Percentiles rank a stretch among this genome's conserved stretches.
Evolutionary conservation across 2,797 vertebrate species (phyloP).

Genomic region (Aphelocoma californica): DNA sequence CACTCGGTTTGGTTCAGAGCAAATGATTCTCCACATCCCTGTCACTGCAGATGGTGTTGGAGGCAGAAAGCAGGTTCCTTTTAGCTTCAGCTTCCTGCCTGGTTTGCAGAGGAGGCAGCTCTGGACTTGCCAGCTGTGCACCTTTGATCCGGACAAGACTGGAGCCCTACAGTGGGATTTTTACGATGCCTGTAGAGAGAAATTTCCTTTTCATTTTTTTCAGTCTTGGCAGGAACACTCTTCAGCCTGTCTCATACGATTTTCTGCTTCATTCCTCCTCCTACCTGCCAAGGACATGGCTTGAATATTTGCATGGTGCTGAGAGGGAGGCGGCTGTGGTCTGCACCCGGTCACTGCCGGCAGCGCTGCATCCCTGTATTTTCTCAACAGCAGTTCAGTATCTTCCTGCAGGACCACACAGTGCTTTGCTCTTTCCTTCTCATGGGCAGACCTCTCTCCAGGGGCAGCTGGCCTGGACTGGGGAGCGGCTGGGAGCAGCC

Average conservation of each 20-base stretch:
- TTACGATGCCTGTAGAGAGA: neutral
- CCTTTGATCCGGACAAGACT: slow-evolving; percentile 1
- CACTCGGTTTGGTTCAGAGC: neutral
- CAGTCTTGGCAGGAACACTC: slow-evolving; percentile 20
- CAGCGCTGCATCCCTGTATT: accelerated
- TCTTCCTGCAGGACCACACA: neutral
- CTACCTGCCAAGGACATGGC: slow-evolving; percentile 23
- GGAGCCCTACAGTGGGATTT: neutral
- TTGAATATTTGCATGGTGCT: neutral
- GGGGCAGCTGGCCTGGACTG: neutral
- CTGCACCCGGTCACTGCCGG: accelerated
- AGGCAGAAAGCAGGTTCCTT: neutral
- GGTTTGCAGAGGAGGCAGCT: neutral
- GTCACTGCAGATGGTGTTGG: neutral
- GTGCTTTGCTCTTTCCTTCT: neutral
- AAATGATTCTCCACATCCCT: neutral
- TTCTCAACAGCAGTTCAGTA: neutral
- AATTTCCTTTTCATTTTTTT: slow-evolving; percentile 36
- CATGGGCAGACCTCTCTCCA: neutral
- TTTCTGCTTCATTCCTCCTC: slow-evolving; percentile 39
- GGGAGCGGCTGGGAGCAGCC: neutral
- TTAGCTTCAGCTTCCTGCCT: neutral
- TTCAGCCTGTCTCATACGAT: neutral
- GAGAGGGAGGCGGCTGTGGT: neutral
- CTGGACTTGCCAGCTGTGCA: neutral